phyloP scores from a whole-genome alignment of 2,113 vertebrate species.

The Marcusenius ussheri region DNA sequence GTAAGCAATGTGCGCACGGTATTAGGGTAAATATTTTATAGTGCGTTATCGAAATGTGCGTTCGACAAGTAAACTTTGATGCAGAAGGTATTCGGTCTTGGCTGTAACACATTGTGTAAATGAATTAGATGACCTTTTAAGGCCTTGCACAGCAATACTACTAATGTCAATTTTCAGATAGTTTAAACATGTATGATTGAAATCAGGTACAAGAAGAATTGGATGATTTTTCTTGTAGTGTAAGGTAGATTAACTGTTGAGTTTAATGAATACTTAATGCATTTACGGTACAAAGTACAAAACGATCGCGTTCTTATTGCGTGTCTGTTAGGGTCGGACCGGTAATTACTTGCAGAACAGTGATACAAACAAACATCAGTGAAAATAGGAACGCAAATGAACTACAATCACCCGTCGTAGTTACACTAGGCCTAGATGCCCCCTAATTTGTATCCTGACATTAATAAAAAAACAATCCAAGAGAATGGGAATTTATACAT shows the following conservation, averaged over 20 bases:
- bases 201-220: neutral
- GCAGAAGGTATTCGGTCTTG: neutral
- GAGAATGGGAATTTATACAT: neutral
- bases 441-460: neutral
- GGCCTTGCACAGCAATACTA: neutral
- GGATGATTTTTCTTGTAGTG: neutral
- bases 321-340: neutral
- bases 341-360: neutral
- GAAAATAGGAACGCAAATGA: neutral
- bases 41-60: neutral
- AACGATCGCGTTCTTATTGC: neutral
- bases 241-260: neutral
- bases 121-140: neutral
- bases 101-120: neutral
- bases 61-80: neutral
- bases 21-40: neutral
- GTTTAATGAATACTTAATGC: neutral
- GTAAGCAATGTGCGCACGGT: neutral
- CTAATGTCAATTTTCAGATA: neutral
- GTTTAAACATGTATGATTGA: neutral
- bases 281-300: neutral
- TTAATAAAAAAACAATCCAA: neutral
- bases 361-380: neutral
- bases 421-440: neutral
- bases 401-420: neutral